Base-by-base conservation (phyloP, 2,888 invertebrate genomes). In the Drosophila fulvimacula region DNA sequence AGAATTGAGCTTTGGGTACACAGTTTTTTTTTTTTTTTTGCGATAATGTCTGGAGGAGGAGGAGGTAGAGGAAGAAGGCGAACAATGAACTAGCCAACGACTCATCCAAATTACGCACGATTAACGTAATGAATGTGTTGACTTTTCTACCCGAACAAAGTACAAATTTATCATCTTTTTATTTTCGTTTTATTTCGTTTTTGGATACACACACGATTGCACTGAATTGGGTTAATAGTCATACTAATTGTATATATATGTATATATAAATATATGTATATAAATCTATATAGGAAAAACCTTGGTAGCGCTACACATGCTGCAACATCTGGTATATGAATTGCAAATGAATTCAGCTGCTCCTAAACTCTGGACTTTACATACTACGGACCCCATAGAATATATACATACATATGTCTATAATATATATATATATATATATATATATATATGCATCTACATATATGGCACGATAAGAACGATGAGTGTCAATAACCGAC, bases 401-500 rank as follows among this genome's bases (percentile, higher is more conserved):
- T 24, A 52, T 19, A 32, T 17, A 49, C 10, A 39, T 52, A 46
- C 1, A 21, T 42, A 48, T 19, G 13, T 51, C 21, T 36, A 30
- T 30, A 30, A 48, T 32, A 44, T 42, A 32, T 19, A 51, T 36
- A 56, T 24, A n/a, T n/a, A 52, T 34, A 27, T 39, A 41, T 11
- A n/a, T 34, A 51, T 27, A 51, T 32, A 27, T 19, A 51, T 21
- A 42, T 24, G n/a, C 11, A 48, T 21, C 32, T 32, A 57, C n/a
- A 27, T 39, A 41, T 27, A 41, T 48, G 39, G 44, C 56, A 62
- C 34, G 76, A 76, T 76, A 76, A 76, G 65, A 55, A 6, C 55
- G 19, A 44, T 48, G 52, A 49, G 62, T 69, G 79, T 78, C 79
- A 76, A 78, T 73, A 76, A 69, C 78, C 76, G 64, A 78, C 68